Conservation (phyloP, 2,113 vertebrate genomes). For the Trematomus loennbergii region DNA sequence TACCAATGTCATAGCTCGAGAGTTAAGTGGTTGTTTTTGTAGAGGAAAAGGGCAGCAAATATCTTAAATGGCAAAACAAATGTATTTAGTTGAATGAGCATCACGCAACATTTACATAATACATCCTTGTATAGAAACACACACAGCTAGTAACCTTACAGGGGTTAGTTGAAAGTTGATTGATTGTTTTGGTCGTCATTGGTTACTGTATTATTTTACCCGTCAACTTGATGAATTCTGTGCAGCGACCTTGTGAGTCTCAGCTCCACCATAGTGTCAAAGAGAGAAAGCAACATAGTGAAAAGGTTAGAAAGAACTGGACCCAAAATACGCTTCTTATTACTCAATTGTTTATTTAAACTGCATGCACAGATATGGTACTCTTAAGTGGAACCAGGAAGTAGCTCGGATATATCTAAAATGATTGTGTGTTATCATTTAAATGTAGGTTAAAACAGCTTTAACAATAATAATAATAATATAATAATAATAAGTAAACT, state of each 20-base stretch:
- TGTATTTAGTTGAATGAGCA: background rate
- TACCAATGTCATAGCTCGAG: constrained; percentile 7
- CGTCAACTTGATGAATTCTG: background rate
- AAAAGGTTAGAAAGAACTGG: background rate
- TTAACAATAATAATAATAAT: background rate
- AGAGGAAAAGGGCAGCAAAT: background rate
- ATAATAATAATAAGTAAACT: background rate
- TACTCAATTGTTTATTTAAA: background rate
- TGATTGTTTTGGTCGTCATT: background rate
- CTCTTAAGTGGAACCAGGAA: background rate
- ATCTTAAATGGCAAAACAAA: background rate
- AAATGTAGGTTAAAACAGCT: background rate
- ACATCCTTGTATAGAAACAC: background rate
- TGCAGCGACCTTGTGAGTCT: background rate
- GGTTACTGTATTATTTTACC: background rate
- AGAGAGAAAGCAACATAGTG: background rate
- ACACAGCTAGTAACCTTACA: no score
- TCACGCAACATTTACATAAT: background rate
- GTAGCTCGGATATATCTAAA: background rate
- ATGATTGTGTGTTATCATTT: background rate
- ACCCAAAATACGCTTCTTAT: background rate
- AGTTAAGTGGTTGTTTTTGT: background rate
- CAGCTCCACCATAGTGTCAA: background rate
- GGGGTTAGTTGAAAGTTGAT: background rate
- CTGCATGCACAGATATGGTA: background rate